Base-by-base conservation (phyloP, 2,113 vertebrate species). In the Archocentrus centrarchus region DNA sequence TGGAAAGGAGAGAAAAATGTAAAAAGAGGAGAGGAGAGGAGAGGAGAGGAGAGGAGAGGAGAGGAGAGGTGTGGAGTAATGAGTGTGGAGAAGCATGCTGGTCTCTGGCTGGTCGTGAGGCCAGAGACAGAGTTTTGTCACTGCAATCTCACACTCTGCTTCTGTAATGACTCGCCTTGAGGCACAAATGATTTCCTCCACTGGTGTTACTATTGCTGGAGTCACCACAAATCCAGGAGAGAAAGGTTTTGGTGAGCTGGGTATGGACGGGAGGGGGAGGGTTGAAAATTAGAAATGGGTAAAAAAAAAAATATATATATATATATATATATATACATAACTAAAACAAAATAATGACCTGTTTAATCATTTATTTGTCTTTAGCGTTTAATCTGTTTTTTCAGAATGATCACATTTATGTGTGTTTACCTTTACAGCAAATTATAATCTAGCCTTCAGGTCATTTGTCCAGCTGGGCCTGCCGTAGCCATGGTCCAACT, bases 91-190 rank as follows among this genome's bases (percentile, higher is more conserved):
- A 17, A 75, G 88, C 18, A 57, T 68, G 79, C 86, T 82, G 91
- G 79, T 93, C 88, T 91, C 82, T 62, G 81, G 84, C 85, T 86
- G 93, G 61, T 91, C 68, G 60, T 61, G 86, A 86, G 88, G 87
- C 88, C 81, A 79, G 63, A 90, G 92, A 92, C 88, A 86, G 88
- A 93, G 84, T 91, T 91, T 83, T 92, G 92, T 93, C 86, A 86
- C 85, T 83, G 88, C 93, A 92, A 89, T 94, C 92, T 94, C 92
- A 93, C 93, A 92, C 92, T 86, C 90, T 60, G 89, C 88, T 80
- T 88, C 92, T 80, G 92, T 93, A 93, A 94, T 94, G 92, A 94
- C 88, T 93, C 77, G 89, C 92, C 93, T 88, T 75, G 81, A 92
- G 92, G 90, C 90, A 88, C 86, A 61, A 89, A 93, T 93, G 90